Conservation (phyloP, 1,140 invertebrate genomes). For the Lordiphosa clarofinis region DNA sequence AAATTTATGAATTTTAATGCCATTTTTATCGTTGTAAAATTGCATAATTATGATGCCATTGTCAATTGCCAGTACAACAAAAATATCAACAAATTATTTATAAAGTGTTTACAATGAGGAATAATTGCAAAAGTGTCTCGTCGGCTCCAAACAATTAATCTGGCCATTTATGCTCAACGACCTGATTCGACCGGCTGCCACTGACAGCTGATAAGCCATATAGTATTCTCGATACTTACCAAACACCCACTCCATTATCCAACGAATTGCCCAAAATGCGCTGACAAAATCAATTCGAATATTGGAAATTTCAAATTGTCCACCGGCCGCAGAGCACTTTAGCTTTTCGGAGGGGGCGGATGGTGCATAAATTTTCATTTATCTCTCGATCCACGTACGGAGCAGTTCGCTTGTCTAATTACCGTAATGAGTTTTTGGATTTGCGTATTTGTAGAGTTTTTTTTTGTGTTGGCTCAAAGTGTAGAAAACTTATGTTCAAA, state of each 20-base stretch:
- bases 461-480: slow-evolving; percentile 12
- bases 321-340: slow-evolving; percentile 34
- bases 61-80: slow-evolving; percentile 35
- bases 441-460: slow-evolving; percentile 44
- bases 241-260: background rate
- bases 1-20: slow-evolving; percentile 66
- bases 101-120: slow-evolving; percentile 49
- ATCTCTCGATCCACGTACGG: background rate
- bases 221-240: slow-evolving; percentile 3
- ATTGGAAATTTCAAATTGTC: slow-evolving; percentile 48
- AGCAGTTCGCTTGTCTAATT: slow-evolving; percentile 45
- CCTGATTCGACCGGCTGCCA: slow-evolving; percentile 38
- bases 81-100: slow-evolving; percentile 57
- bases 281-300: slow-evolving; percentile 54
- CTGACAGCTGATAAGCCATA: slow-evolving; percentile 52
- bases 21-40: slow-evolving; percentile 69
- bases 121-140: slow-evolving; percentile 10
- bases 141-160: slow-evolving; percentile 41
- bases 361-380: slow-evolving; percentile 40
- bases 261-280: slow-evolving; percentile 53
- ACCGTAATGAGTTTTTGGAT: slow-evolving; percentile 70
- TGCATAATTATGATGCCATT: slow-evolving; percentile 67
- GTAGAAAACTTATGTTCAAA: slow-evolving; percentile 62
- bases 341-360: slow-evolving; percentile 4
- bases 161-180: slow-evolving; percentile 44